These are phyloP conservation scores for Rynchops niger DNA, from an alignment of 2,113 vertebrate genomes.

Conservation along the genomic window DNA sequence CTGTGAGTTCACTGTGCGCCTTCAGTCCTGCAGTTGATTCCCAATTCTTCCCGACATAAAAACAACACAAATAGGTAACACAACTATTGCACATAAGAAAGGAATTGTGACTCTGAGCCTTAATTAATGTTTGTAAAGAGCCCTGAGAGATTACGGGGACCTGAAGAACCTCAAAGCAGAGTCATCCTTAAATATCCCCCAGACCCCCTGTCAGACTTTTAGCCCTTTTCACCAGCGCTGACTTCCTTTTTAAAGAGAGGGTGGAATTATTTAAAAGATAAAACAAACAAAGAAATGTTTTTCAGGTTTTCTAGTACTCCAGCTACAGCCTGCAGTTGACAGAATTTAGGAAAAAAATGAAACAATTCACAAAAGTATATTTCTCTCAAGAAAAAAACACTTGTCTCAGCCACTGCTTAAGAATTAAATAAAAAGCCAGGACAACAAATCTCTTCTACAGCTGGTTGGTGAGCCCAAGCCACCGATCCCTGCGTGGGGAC, in stretches of 20 bases:
- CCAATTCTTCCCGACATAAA: neutral
- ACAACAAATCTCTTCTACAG: neutral
- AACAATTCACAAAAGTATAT: neutral
- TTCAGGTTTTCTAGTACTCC: neutral
- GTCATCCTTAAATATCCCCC: neutral
- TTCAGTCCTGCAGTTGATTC: neutral
- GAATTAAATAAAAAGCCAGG: neutral
- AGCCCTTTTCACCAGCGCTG: neutral
- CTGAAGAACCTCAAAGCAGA: neutral
- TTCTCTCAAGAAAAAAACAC: neutral
- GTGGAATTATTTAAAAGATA: neutral
- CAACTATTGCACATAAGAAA: neutral
- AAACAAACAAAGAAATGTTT: neutral
- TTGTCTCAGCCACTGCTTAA: neutral
- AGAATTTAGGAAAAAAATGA: neutral
- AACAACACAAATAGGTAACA: neutral
- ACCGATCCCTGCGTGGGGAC: fast-evolving
- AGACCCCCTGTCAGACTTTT: neutral
- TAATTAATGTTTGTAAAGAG: neutral
- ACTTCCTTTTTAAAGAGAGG: neutral
- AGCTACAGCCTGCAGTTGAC: neutral
- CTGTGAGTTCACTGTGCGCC: neutral
- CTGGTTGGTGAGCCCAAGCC: neutral
- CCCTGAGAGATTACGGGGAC: neutral
- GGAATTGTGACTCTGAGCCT: neutral